Evolutionary conservation across 2,888 invertebrate genomes (phyloP).

Genomic region (Zelleria hepariella): DNA sequence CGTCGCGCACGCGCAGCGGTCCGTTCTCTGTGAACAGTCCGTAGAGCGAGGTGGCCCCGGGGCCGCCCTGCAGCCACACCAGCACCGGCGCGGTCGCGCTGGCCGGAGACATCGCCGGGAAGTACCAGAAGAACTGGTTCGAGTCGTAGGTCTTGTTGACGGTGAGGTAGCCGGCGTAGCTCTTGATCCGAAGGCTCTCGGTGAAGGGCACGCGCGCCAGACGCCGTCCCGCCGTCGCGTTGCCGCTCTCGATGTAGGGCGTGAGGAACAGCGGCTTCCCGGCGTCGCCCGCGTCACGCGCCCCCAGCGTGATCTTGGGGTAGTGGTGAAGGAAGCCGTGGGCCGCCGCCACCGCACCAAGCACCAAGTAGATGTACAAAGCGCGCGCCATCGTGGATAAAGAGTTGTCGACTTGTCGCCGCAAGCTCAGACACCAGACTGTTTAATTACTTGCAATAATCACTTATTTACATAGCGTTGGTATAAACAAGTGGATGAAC

Average conservation of each 20-base stretch:
- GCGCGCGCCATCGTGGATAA: conserved; percentile 33
- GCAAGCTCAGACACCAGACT: neutral
- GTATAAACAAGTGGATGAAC: neutral
- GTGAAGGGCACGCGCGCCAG: conserved; percentile 71
- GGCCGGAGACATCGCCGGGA: conserved; percentile 77
- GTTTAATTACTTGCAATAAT: neutral
- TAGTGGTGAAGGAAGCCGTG: conserved; percentile 45
- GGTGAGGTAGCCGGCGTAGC: conserved; percentile 87
- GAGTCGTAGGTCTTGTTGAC: conserved; percentile 83
- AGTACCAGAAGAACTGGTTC: conserved; percentile 94
- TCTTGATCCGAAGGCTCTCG: conserved; percentile 72
- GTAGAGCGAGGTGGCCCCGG: conserved; percentile 84
- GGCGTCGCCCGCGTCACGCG: conserved; percentile 42
- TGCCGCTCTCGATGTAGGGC: conserved; percentile 79
- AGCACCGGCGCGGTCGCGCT: conserved; percentile 77
- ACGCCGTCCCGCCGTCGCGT: conserved; percentile 75
- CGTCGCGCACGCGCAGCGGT: conserved; percentile 63
- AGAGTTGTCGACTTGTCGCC: no score
- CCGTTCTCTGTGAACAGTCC: conserved; percentile 90
- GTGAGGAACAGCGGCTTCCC: conserved; percentile 81
- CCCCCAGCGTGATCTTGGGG: conserved; percentile 40
- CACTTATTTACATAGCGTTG: neutral
- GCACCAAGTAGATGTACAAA: conserved; percentile 23
- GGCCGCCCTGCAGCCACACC: conserved; percentile 90
- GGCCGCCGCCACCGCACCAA: conserved; percentile 26